phyloP scores from a whole-genome alignment of 2,888 invertebrate genomes.

The Ditula angustiorana region DNA sequence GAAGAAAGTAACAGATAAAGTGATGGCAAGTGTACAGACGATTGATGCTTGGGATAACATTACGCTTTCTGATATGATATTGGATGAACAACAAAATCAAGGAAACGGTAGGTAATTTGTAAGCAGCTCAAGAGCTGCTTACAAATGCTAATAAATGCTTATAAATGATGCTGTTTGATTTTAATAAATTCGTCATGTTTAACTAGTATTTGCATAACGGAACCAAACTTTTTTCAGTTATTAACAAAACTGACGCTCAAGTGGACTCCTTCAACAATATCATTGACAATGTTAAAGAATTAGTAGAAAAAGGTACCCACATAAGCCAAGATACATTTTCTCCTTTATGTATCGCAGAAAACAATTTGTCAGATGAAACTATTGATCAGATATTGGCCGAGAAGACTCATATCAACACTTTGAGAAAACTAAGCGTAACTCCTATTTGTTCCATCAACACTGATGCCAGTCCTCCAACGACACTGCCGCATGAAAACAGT shows the following conservation, averaged over 20 bases:
- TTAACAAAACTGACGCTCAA: constrained; percentile 20
- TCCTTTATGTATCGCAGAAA: neutral
- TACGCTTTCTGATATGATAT: neutral
- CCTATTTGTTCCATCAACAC: constrained; percentile 63
- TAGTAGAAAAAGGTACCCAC: neutral
- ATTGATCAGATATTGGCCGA: constrained; percentile 4
- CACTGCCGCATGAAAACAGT: constrained; percentile 31
- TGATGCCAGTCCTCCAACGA: constrained; percentile 43
- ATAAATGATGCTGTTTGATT: too few species aligned
- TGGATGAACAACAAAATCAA: neutral
- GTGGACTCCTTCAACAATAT: constrained; percentile 46
- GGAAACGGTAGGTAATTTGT: constrained; percentile 4
- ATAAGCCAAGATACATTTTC: neutral
- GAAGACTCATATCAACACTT: constrained; percentile 41
- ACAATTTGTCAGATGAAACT: neutral
- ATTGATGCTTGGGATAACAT: neutral
- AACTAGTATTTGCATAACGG: neutral
- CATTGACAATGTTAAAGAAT: constrained; percentile 45
- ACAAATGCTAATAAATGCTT: too few species aligned
- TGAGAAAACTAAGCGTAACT: constrained; percentile 54
- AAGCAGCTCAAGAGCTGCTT: too few species aligned
- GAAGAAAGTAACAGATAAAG: neutral
- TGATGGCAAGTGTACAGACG: constrained; percentile 9
- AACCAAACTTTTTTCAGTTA: constrained; percentile 43
- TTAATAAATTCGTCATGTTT: neutral